Evolutionary conservation across 92 coral and sea anemone species (phyloP).

Genomic region (Epizoanthus rinbou): DNA sequence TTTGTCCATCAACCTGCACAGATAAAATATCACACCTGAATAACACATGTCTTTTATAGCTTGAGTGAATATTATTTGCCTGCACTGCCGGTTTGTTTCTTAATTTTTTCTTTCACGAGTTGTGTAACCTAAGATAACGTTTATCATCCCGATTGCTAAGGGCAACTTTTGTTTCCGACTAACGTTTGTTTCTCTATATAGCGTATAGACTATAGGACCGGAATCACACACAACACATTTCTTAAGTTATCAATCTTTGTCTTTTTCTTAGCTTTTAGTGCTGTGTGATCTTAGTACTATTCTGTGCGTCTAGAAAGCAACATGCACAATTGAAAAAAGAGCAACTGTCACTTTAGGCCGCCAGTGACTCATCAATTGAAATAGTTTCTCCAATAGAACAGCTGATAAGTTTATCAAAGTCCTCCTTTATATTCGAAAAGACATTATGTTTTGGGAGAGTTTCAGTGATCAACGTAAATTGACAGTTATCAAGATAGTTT

Average conservation of each 20-base stretch:
- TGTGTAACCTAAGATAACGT: neutral
- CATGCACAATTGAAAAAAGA: no score
- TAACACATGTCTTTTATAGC: neutral
- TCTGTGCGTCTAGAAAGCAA: no score
- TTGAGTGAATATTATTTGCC: neutral
- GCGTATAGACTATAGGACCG: no score
- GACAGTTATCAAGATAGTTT: neutral
- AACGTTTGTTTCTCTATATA: no score
- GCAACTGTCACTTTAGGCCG: no score
- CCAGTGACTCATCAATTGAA: no score
- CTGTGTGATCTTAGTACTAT: no score
- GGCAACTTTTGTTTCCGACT: neutral
- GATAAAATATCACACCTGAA: no score
- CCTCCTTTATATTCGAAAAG: neutral
- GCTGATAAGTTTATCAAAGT: constrained; percentile 10
- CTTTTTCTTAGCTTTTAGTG: no score
- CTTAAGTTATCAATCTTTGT: no score
- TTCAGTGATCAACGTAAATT: no score
- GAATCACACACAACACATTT: no score
- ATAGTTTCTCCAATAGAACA: neutral
- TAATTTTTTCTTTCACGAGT: neutral
- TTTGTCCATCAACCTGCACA: neutral
- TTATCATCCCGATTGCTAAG: constrained; percentile 2
- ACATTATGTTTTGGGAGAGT: neutral
- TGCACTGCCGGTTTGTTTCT: neutral